A percentile compares a stretch with the other conserved stretches of the same genome.
These are phyloP conservation scores for Eremophila alpestris DNA, from an alignment of 2,797 vertebrate genomes.

Conservation along the genomic window DNA sequence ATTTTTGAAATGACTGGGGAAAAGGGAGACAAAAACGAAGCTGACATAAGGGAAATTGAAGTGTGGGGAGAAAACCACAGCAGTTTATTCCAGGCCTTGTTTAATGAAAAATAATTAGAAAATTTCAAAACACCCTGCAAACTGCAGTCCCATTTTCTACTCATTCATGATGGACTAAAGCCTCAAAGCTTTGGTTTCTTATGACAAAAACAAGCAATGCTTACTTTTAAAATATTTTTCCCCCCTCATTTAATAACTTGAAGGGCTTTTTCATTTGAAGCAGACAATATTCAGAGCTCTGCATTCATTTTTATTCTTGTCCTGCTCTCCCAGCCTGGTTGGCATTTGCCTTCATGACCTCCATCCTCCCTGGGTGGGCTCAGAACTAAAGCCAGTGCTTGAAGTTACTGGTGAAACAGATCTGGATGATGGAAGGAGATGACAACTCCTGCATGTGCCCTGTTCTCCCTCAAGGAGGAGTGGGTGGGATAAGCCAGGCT, in stretches of 20 bases:
- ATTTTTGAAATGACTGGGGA: constrained; percentile 35
- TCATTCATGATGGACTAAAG: background rate
- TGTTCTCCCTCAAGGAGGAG: background rate
- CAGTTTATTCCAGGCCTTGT: background rate
- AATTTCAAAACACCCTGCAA: constrained; percentile 25
- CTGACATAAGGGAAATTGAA: background rate
- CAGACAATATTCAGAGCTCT: background rate
- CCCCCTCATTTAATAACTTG: background rate
- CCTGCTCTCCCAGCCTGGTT: background rate
- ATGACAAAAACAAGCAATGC: background rate
- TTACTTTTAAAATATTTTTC: background rate
- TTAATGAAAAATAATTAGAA: constrained; percentile 43
- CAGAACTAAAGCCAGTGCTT: background rate
- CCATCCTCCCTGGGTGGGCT: background rate
- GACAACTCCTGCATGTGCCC: background rate
- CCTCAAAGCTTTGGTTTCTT: background rate
- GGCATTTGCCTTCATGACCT: background rate
- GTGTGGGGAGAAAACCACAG: background rate
- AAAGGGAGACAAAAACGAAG: constrained; percentile 11
- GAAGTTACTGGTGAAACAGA: background rate
- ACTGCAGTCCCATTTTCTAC: background rate
- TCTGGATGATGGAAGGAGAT: background rate
- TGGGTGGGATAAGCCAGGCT: background rate
- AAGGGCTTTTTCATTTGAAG: background rate
- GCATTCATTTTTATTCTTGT: background rate